Percentiles rank a stretch among this genome's conserved stretches.
These are phyloP conservation scores for Magallana nippona DNA, from an alignment of 2,888 invertebrate species.

Conservation along the genomic window DNA sequence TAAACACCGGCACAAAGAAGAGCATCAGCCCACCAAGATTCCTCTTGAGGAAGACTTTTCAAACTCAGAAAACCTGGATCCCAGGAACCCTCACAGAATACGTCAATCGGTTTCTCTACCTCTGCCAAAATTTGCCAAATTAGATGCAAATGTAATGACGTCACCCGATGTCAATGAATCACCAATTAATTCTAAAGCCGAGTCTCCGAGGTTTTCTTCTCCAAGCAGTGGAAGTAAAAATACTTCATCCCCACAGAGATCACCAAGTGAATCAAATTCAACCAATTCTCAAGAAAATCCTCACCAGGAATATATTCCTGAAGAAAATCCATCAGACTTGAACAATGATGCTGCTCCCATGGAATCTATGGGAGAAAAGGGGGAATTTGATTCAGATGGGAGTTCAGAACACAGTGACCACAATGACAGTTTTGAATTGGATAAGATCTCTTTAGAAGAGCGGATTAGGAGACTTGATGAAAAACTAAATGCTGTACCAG, in stretches of 20 bases:
- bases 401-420: slow-evolving; percentile 50
- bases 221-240: slow-evolving; percentile 67
- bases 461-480: slow-evolving; percentile 95
- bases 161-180: slow-evolving; percentile 46
- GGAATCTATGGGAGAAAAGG: slow-evolving; percentile 48
- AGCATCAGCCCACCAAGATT: slow-evolving; percentile 63
- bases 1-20: slow-evolving; percentile 58
- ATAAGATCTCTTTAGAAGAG: slow-evolving; percentile 88
- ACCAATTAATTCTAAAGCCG: slow-evolving; percentile 35
- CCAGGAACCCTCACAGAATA: slow-evolving; percentile 55
- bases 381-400: slow-evolving; percentile 52
- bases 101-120: slow-evolving; percentile 88
- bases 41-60: slow-evolving; percentile 63
- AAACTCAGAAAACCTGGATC: slow-evolving; percentile 63
- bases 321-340: slow-evolving; percentile 38
- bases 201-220: slow-evolving; percentile 70
- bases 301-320: slow-evolving; percentile 44
- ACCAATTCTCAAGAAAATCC: slow-evolving; percentile 48
- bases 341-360: slow-evolving; percentile 30
- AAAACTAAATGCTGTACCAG: slow-evolving; percentile 84
- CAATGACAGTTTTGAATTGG: slow-evolving; percentile 53
- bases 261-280: slow-evolving; percentile 66
- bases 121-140: slow-evolving; percentile 90
- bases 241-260: slow-evolving; percentile 69
- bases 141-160: slow-evolving; percentile 46